Evolutionary conservation across 1,140 invertebrate species (phyloP).

Genomic region (Lanistes nyassanus): DNA sequence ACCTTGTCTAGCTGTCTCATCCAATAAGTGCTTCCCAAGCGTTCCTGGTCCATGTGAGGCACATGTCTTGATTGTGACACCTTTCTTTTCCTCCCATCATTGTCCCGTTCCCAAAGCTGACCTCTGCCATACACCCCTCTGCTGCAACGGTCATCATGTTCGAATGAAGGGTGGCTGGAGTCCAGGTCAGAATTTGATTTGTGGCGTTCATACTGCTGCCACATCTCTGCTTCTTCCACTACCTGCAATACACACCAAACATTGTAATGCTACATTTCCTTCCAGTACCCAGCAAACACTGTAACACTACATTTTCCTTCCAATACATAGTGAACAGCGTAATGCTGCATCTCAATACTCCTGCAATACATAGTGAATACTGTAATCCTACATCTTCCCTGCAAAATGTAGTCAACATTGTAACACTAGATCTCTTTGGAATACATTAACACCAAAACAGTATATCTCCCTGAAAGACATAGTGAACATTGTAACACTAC

Average conservation of each 20-base stretch:
- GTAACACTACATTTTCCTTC: too few species aligned
- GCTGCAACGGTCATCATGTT: slow-evolving; percentile 18
- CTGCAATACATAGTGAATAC: not conserved
- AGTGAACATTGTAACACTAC: too few species aligned
- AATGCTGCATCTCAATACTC: too few species aligned
- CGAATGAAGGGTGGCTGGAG: slow-evolving; percentile 7
- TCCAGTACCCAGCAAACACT: not conserved
- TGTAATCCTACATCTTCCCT: not conserved
- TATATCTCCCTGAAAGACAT: too few species aligned
- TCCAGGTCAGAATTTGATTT: slow-evolving; percentile 33
- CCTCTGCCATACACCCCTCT: not conserved
- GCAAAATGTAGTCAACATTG: not conserved
- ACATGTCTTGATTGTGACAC: not conserved
- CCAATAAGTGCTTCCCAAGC: slow-evolving; percentile 33
- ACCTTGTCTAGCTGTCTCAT: slow-evolving; percentile 44
- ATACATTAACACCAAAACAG: too few species aligned
- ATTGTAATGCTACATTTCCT: not conserved
- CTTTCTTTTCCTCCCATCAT: slow-evolving; percentile 3
- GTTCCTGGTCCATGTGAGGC: not conserved
- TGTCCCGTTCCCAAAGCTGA: too few species aligned
- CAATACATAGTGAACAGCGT: too few species aligned
- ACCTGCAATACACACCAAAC: slow-evolving; percentile 42
- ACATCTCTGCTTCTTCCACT: slow-evolving; percentile 65
- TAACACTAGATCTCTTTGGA: not conserved
- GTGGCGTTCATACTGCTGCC: slow-evolving; percentile 52